Conservation (phyloP, 53 echinoderm and acorn worm genomes). For the Echinarachnius parma region DNA sequence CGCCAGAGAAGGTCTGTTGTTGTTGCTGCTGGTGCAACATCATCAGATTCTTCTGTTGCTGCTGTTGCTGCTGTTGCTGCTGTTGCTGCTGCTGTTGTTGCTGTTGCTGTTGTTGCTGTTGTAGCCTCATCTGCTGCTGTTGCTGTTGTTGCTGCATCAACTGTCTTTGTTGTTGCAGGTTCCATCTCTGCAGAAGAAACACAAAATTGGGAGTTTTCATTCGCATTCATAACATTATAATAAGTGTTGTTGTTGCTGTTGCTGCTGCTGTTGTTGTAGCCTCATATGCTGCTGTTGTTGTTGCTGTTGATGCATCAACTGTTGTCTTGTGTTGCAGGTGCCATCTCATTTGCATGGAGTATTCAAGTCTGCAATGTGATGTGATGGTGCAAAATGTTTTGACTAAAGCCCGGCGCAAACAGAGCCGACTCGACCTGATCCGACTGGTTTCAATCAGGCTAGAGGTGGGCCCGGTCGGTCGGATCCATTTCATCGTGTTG, state of each 20-base stretch:
- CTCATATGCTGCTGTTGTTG: conserved; percentile 52
- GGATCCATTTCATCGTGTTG: too few species aligned
- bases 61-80: conserved; percentile 61
- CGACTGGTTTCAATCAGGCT: too few species aligned
- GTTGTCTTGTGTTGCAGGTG: conserved; percentile 38
- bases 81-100: conserved; percentile 53
- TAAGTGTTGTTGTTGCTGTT: conserved; percentile 57
- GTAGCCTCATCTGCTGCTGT: conserved; percentile 52
- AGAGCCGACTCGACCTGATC: too few species aligned
- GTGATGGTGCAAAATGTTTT: too few species aligned
- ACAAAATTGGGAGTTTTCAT: too few species aligned
- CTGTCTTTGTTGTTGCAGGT: conserved; percentile 46
- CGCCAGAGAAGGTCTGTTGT: conserved; percentile 91
- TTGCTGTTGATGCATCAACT: conserved; percentile 44
- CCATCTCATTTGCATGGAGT: too few species aligned
- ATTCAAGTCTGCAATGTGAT: too few species aligned
- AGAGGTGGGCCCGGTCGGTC: too few species aligned
- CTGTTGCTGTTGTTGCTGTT: conserved; percentile 50
- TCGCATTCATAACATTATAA: too few species aligned
- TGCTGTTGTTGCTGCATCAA: conserved; percentile 47
- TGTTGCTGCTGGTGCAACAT: conserved; percentile 95
- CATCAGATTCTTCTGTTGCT: conserved; percentile 89
- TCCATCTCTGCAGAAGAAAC: conserved; percentile 37
- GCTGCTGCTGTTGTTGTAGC: conserved; percentile 50
- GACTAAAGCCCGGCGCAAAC: too few species aligned